Evolutionary conservation across 2,797 vertebrate genomes (phyloP), one percentile per base, ranked within the genome.

Genomic region (Nyctibius grandis): DNA sequence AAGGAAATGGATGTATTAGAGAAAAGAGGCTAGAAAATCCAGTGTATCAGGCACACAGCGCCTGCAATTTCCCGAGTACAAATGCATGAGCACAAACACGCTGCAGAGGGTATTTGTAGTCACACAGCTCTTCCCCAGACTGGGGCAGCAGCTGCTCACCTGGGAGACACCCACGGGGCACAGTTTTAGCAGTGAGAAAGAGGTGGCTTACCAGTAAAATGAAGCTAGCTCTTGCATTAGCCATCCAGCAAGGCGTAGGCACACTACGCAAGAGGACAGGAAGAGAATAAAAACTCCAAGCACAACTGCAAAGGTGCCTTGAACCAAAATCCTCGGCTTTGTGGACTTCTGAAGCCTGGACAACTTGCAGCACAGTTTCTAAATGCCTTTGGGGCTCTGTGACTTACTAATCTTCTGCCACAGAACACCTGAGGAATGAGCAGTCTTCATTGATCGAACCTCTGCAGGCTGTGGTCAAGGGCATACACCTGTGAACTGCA

Each of bases 21-120:
- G 42, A 56, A 76, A 22, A 18, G 12, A 75, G n/a, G 4, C 23
- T 51, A 54, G 36, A 86, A 88, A 40, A 44, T n/a, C 25, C 19
- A 40, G 34, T 3, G 3, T 28, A 25, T 34, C 29, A 53, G 51
- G 53, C 42, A 65, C 59, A 15, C 0, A 0, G 23, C 14, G 3
- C 19, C 16, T 28, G 7, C 63, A 31, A 4, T 29, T 76, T 73
- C 65, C 56, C 53, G n/a, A 25, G 26, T 38, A 60, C 45, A 33
- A 28, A 63, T 0, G 4, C 0, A 1, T 4, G 34, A 70, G 65
- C 36, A 65, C 20, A 7, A 38, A 57, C 42, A 45, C 1, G 1
- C 9, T 88, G 29, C 83, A 76, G n/a, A 2, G 11, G 21, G 13
- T 17, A 34, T 9, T 28, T 5, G 20, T 3, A 38, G 65, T 14